Evolutionary conservation across 1,140 invertebrate genomes (phyloP).

Genomic region (Gryllus bimaculatus): DNA sequence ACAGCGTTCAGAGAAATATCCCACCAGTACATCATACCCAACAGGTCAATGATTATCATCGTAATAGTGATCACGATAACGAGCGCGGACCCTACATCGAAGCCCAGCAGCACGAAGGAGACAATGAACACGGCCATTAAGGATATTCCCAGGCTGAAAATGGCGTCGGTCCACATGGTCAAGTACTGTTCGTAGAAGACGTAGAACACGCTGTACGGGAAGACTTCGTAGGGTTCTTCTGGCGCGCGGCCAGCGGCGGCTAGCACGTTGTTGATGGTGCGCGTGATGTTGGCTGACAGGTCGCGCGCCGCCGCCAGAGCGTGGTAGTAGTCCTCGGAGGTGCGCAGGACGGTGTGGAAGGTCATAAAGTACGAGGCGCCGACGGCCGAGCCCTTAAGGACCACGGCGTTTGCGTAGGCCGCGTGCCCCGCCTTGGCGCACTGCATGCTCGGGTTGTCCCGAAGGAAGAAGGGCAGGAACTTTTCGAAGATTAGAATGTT

Average conservation of each 20-base stretch:
- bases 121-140: constrained; percentile 69
- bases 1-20: constrained; percentile 84
- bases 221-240: constrained; percentile 47
- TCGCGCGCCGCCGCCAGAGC: constrained; percentile 63
- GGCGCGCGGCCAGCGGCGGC: constrained; percentile 36
- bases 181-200: constrained; percentile 94
- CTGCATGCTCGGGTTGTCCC: constrained; percentile 60
- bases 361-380: constrained; percentile 76
- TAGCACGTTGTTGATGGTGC: constrained; percentile 43
- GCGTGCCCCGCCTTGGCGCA: constrained; percentile 76
- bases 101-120: constrained; percentile 72
- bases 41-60: constrained; percentile 74
- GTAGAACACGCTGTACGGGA: constrained; percentile 88
- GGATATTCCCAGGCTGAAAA: constrained; percentile 65
- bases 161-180: constrained; percentile 69
- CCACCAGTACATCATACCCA: constrained; percentile 88
- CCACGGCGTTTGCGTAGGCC: constrained; percentile 47
- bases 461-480: not conserved
- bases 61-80: constrained; percentile 63
- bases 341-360: constrained; percentile 73
- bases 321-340: constrained; percentile 70
- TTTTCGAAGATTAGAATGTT: not conserved
- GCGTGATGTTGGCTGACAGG: constrained; percentile 66
- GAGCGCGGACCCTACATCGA: constrained; percentile 68
- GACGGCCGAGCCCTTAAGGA: constrained; percentile 36